Evolutionary conservation across 2,797 vertebrate genomes (phyloP).

Genomic region (Manis pentadactyla): DNA sequence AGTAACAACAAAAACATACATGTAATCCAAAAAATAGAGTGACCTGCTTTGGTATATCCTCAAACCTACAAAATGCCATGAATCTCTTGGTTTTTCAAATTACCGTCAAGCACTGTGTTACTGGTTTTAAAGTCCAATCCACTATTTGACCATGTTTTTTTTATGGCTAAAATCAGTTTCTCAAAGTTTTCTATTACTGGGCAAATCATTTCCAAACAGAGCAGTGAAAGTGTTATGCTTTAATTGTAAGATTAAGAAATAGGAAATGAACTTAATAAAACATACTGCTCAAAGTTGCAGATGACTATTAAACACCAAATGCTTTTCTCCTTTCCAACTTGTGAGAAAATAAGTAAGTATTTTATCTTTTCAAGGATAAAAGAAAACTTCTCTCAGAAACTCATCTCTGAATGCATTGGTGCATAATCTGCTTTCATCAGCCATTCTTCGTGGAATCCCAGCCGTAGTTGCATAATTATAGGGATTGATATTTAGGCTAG

Average conservation of each 20-base stretch:
- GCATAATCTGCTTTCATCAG: accelerated
- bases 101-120: background rate
- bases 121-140: background rate
- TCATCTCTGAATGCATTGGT: background rate
- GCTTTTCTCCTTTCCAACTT: background rate
- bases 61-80: background rate
- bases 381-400: background rate
- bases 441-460: background rate
- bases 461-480: background rate
- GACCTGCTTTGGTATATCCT: background rate
- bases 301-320: background rate
- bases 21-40: background rate
- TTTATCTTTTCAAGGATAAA: background rate
- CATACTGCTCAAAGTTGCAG: background rate
- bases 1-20: background rate
- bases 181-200: background rate
- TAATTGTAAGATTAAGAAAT: background rate
- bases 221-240: background rate
- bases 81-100: background rate
- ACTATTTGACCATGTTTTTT: background rate
- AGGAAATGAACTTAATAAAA: background rate
- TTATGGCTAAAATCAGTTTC: background rate
- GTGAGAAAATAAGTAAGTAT: background rate
- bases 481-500: background rate
- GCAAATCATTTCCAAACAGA: background rate